phyloP scores from a whole-genome alignment of 1,140 invertebrate species.

The Acromyrmex heyeri region DNA sequence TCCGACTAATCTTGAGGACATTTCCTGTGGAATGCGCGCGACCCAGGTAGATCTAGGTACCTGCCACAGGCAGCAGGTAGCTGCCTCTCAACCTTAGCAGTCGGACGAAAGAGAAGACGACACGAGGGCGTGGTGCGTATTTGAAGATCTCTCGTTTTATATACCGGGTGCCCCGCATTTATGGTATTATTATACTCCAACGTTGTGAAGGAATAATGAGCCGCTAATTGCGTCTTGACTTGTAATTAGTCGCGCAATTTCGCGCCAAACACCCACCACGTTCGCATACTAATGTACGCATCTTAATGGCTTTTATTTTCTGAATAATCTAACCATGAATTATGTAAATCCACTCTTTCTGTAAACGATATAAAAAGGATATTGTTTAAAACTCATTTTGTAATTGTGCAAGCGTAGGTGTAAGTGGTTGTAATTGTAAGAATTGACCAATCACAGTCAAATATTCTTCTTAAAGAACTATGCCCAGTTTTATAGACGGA shows the following conservation, averaged over 20 bases:
- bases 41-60: slow-evolving; percentile 57
- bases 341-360: neutral
- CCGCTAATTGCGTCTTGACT: neutral
- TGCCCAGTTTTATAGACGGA: no score
- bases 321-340: neutral
- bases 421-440: no score
- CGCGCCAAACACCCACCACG: neutral
- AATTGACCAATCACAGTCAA: no score
- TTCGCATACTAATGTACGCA: no score
- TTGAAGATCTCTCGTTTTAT: slow-evolving; percentile 35
- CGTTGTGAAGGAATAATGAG: neutral
- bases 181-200: neutral
- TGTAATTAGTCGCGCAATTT: slow-evolving; percentile 21
- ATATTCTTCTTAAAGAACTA: no score
- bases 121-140: slow-evolving; percentile 57
- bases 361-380: neutral
- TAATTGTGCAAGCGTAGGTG: no score
- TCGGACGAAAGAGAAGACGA: slow-evolving; percentile 44
- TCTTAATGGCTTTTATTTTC: neutral
- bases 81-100: slow-evolving; percentile 13
- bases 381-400: neutral
- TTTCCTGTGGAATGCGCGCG: slow-evolving; percentile 60
- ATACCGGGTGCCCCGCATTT: neutral
- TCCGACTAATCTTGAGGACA: slow-evolving; percentile 35
- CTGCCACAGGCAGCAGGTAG: slow-evolving; percentile 46